Percentiles rank a stretch among this genome's conserved stretches.
phyloP scores from a whole-genome alignment of 92 coral and sea anemone species.

The Pocillopora grandis region DNA sequence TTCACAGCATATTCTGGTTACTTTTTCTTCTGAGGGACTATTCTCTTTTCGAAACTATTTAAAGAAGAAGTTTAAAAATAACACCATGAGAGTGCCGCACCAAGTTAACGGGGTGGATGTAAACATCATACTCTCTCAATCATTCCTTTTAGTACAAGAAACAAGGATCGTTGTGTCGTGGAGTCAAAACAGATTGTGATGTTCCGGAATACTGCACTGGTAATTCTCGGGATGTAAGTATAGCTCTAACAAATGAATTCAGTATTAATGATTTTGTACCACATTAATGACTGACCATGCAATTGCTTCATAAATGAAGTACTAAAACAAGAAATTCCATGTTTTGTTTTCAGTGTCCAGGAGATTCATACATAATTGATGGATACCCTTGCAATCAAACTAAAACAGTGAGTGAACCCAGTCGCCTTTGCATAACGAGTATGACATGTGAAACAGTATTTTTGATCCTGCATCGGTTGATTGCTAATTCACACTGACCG shows the following conservation, averaged over 20 bases:
- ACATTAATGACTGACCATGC: no score
- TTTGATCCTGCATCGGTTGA: no score
- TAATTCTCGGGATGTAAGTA: slow-evolving; percentile 63
- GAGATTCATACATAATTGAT: slow-evolving; percentile 46
- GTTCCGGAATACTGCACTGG: slow-evolving; percentile 78
- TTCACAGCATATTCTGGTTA: no score
- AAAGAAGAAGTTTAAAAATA: background rate
- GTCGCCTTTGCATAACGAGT: background rate
- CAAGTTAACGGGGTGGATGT: background rate
- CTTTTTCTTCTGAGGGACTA: no score
- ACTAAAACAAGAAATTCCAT: background rate
- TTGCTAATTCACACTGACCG: no score
- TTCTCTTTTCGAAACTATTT: no score
- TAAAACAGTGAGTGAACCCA: slow-evolving; percentile 40
- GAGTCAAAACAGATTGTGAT: slow-evolving; percentile 62
- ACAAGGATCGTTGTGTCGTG: slow-evolving; percentile 72
- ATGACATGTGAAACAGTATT: no score
- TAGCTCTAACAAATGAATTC: background rate
- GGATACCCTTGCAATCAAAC: slow-evolving; percentile 74
- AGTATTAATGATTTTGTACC: background rate
- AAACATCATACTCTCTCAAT: background rate
- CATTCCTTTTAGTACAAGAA: slow-evolving; percentile 41
- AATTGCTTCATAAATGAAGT: background rate
- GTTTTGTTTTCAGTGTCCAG: slow-evolving; percentile 62
- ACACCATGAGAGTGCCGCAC: background rate